These are phyloP conservation scores for Chelon auratus DNA, from an alignment of 2,797 vertebrate species.

Conservation along the genomic window DNA sequence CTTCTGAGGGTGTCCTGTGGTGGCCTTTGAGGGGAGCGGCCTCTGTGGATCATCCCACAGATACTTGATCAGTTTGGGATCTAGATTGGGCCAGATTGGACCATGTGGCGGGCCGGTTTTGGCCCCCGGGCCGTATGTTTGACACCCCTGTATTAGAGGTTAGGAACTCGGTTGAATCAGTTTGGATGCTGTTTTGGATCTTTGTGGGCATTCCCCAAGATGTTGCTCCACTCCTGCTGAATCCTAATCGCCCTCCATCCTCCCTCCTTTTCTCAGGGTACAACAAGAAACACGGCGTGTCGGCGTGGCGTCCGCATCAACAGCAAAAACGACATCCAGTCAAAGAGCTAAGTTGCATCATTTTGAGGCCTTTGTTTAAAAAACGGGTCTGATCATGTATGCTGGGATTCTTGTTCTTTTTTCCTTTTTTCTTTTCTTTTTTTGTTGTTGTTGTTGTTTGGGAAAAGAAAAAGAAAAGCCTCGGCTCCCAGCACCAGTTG, in stretches of 20 bases:
- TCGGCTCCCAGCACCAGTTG: conserved; percentile 68
- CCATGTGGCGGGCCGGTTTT: too few species aligned
- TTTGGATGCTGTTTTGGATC: conserved; percentile 1
- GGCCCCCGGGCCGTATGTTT: too few species aligned
- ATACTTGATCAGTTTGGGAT: too few species aligned
- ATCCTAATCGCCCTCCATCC: conserved; percentile 35
- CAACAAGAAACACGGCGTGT: conserved; percentile 45
- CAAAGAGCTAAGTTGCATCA: conserved; percentile 68
- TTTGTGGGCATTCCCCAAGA: conserved; percentile 17
- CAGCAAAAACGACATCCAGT: conserved; percentile 62
- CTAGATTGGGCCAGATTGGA: too few species aligned
- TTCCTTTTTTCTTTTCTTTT: not conserved
- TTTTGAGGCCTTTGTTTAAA: conserved; percentile 72
- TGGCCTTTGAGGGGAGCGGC: too few species aligned
- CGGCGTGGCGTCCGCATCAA: conserved; percentile 25
- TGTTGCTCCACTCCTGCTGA: conserved; percentile 30
- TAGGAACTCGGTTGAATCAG: not conserved
- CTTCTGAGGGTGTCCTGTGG: too few species aligned
- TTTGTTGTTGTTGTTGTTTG: not conserved
- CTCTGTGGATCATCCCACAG: too few species aligned
- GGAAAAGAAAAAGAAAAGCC: conserved; percentile 3
- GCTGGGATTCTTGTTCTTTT: conserved; percentile 17
- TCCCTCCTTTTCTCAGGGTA: conserved; percentile 16
- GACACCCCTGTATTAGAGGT: too few species aligned
- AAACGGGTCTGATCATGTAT: conserved; percentile 55